Base-by-base conservation (phyloP, 2,797 vertebrate genomes). In the Mallotus villosus region DNA sequence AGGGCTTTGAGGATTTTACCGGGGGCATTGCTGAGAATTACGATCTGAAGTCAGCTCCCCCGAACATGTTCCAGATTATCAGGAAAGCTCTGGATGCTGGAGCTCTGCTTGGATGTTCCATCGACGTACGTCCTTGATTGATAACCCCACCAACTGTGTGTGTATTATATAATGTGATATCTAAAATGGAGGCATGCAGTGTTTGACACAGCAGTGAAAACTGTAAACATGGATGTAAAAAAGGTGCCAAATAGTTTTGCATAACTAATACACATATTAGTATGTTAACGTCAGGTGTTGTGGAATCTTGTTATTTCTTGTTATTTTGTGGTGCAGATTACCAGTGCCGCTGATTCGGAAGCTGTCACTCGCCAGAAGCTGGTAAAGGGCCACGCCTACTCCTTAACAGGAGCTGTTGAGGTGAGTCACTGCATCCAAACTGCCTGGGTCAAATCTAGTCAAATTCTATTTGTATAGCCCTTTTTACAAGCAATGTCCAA, bases 1-100 rank as follows among this genome's bases (percentile, higher is more conserved):
- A 95, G 79, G 95, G 94, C 7, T 95, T 95, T 21, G 95, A 95
- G 86, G 94, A 96, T 41, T 95, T 96, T 85, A 95, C 95, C 0
- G 94, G 95, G 0, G 94, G 95, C 0, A 93, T 95, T 14, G 93
- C 94, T 0, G 95, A 96, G 75, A 93, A 89, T 91, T 95, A 89
- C 0, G 93, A 95, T 37, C 89, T 95, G 24, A 84, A 79, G 1
- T 90, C 87, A 22, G 85, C 94, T 0, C 94, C 95, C 0, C 4
- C 71, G 0, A 92, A 94, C 66, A 91, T 96, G 64, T 95, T 84
- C 81, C 76, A 77, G 3, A 93, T 96, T 86, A 93, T 95, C 70
- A 55, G 88, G 5, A 94, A 94, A 80, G 93, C 94, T 0, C 79
- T 95, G 85, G 94, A 94, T 11, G 81, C 91, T 0, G 94, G 94